Evolutionary conservation across 2,888 invertebrate species (phyloP).

Genomic region (Camptogramma bilineatum): DNA sequence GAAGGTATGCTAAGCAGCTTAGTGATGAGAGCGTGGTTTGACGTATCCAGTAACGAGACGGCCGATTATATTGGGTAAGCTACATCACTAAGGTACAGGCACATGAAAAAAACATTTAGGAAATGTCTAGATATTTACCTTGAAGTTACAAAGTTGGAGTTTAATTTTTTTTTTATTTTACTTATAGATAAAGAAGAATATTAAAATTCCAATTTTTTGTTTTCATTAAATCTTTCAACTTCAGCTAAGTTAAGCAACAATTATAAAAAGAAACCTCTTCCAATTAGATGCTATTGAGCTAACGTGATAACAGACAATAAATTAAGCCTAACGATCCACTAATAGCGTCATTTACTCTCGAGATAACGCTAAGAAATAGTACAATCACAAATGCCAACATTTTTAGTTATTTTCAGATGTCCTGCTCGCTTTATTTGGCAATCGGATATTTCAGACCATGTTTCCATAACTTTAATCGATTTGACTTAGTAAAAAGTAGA

Average conservation of each 20-base stretch:
- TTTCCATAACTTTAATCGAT: no score
- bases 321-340: conserved; percentile 47
- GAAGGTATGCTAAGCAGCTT: conserved; percentile 80
- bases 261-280: conserved; percentile 38
- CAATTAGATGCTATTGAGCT: conserved; percentile 46
- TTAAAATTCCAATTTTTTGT: background rate
- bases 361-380: conserved; percentile 49
- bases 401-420: background rate
- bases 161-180: no score
- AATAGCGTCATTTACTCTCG: conserved; percentile 47
- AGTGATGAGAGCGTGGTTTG: conserved; percentile 72
- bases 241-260: conserved; percentile 20
- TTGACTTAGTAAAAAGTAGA: background rate
- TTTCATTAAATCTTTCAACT: conserved; percentile 4
- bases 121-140: background rate
- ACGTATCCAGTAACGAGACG: conserved; percentile 72
- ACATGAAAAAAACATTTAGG: conserved; percentile 41
- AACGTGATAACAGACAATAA: conserved; percentile 51
- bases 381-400: conserved; percentile 38
- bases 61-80: conserved; percentile 58
- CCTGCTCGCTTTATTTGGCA: no score
- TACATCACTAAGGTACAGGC: conserved; percentile 56
- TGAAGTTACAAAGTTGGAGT: no score
- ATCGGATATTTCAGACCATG: no score
- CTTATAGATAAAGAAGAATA: no score